A percentile compares a stretch with the other conserved stretches of the same genome.
phyloP scores from a whole-genome alignment of 2,113 vertebrate species.

The Delphinapterus leucas region DNA sequence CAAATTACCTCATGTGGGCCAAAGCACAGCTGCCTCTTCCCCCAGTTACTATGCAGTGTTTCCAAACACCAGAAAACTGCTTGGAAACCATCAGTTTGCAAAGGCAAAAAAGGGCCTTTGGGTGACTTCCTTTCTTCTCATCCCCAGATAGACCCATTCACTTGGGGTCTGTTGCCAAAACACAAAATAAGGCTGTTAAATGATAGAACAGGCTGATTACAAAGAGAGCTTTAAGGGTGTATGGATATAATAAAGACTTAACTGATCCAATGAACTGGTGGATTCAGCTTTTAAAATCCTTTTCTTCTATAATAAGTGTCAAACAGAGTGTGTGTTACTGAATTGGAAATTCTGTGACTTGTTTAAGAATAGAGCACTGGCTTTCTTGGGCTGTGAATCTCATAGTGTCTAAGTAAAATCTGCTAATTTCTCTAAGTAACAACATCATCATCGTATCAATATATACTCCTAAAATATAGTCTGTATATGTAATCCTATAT shows the following conservation, averaged over 20 bases:
- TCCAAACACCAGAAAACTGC: constrained; percentile 81
- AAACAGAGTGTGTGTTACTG: background rate
- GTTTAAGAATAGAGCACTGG: background rate
- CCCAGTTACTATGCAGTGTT: constrained; percentile 77
- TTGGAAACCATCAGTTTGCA: constrained; percentile 85
- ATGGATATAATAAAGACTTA: constrained; percentile 41
- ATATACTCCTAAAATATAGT: background rate
- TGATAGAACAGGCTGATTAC: constrained; percentile 74
- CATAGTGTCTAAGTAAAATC: background rate
- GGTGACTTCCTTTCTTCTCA: constrained; percentile 74
- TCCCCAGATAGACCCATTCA: constrained; percentile 70
- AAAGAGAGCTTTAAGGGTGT: constrained; percentile 53
- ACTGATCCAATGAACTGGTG: constrained; percentile 52
- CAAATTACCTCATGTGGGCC: constrained; percentile 87
- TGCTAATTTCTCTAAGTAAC: background rate
- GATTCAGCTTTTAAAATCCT: constrained; percentile 29
- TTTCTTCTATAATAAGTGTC: background rate
- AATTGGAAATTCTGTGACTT: constrained; percentile 13
- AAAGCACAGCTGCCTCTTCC: constrained; percentile 86
- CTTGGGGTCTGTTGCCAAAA: constrained; percentile 68
- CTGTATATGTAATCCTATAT: background rate
- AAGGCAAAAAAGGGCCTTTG: constrained; percentile 75
- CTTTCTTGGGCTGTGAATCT: background rate
- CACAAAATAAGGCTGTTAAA: constrained; percentile 56
- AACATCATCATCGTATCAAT: background rate